phyloP scores from a whole-genome alignment of 2,797 vertebrate species.

The Cirrhinus mrigala region DNA sequence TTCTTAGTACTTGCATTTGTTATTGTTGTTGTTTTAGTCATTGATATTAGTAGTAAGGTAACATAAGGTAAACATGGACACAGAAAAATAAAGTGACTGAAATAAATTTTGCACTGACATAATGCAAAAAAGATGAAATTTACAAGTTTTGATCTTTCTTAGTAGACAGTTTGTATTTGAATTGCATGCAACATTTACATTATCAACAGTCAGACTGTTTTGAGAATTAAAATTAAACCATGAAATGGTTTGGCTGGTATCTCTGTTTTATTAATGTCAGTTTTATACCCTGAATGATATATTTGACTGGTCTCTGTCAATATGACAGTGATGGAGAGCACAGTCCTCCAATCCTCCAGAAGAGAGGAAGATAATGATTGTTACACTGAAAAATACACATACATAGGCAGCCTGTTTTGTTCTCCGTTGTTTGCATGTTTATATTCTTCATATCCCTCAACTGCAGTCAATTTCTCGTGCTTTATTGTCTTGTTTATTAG shows the following conservation, averaged over 20 bases:
- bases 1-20: not conserved
- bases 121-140: too few species aligned
- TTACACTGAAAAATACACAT: not conserved
- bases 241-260: not conserved
- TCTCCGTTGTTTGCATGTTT: not conserved
- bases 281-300: not conserved
- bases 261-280: not conserved
- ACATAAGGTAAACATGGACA: not conserved
- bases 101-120: not conserved
- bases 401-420: not conserved
- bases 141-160: not conserved
- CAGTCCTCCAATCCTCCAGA: not conserved
- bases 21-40: not conserved
- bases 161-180: not conserved
- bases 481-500: slow-evolving; percentile 1
- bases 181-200: not conserved
- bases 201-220: not conserved
- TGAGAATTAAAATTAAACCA: not conserved
- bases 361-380: not conserved
- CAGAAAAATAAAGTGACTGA: not conserved
- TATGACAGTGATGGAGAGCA: not conserved
- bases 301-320: not conserved
- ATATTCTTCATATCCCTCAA: not conserved
- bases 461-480: not conserved
- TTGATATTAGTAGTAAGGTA: not conserved